Conservation (phyloP, 2,888 invertebrate species). For the Drosophila kokeensis region DNA sequence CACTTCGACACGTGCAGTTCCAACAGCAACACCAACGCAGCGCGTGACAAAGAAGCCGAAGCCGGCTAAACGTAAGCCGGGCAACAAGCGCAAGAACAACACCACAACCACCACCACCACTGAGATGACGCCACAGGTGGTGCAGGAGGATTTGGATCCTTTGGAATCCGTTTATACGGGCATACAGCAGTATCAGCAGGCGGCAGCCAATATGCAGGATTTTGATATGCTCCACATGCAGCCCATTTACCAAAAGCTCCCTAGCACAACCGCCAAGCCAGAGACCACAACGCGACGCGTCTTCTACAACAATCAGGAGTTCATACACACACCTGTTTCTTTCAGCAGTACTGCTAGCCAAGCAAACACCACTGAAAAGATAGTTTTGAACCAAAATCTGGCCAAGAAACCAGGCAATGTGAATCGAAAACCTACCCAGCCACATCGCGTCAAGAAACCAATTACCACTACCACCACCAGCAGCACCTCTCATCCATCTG, state of each 20-base stretch:
- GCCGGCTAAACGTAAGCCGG: constrained; percentile 80
- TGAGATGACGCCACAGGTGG: constrained; percentile 70
- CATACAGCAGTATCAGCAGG: constrained; percentile 81
- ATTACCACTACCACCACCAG: constrained; percentile 27
- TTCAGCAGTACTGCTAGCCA: constrained; percentile 23
- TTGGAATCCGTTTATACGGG: constrained; percentile 82
- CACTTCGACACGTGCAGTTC: constrained; percentile 66
- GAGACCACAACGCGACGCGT: constrained; percentile 80
- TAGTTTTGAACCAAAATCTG: constrained; percentile 36
- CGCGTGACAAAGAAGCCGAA: constrained; percentile 75
- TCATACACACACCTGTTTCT: constrained; percentile 70
- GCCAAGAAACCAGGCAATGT: constrained; percentile 67
- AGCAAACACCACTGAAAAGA: constrained; percentile 44
- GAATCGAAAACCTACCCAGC: constrained; percentile 66
- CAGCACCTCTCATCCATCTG: constrained; percentile 40
- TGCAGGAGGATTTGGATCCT: constrained; percentile 80
- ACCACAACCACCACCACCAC: constrained; percentile 63
- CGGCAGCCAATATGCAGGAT: constrained; percentile 75
- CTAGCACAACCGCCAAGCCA: constrained; percentile 49
- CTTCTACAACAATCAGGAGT: constrained; percentile 82
- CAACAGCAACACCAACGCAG: constrained; percentile 43
- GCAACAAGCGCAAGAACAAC: constrained; percentile 74
- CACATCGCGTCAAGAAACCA: constrained; percentile 79
- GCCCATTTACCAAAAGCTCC: constrained; percentile 78
- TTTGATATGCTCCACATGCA: constrained; percentile 81